Percentiles rank a stretch among this genome's conserved stretches.
These are phyloP conservation scores for Campylomormyrus numenius DNA, from an alignment of 2,113 vertebrate genomes.

Conservation along the genomic window DNA sequence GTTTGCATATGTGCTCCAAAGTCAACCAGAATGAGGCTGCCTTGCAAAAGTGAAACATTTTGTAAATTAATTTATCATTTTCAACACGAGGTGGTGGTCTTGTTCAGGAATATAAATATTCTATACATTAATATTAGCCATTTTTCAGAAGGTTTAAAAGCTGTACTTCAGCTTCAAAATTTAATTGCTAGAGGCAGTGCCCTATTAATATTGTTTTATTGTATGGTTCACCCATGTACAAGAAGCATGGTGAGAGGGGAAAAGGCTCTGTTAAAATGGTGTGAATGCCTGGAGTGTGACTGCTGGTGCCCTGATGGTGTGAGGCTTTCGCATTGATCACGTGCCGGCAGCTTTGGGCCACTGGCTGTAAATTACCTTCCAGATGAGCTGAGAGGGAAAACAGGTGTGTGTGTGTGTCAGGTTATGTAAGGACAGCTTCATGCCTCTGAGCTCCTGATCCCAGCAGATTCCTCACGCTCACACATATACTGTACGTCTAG, in stretches of 20 bases:
- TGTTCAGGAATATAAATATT: not conserved
- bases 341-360: not conserved
- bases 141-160: not conserved
- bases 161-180: not conserved
- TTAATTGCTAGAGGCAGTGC: not conserved
- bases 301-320: not conserved
- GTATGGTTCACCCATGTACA: not conserved
- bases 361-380: not conserved
- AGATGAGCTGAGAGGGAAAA: not conserved
- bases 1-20: not conserved
- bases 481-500: not conserved
- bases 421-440: not conserved
- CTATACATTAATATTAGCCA: not conserved
- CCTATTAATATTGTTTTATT: not conserved
- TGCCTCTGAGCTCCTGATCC: not conserved
- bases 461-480: not conserved
- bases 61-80: not conserved
- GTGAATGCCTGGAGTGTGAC: not conserved
- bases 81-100: not conserved
- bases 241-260: not conserved
- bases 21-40: not conserved
- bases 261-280: not conserved
- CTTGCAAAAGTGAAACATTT: not conserved
- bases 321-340: not conserved
- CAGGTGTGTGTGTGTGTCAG: not conserved